phyloP scores from a whole-genome alignment of 30 jellyfish, hydroid and myxozoan species.

The Chrysaora quinquecirrha region DNA sequence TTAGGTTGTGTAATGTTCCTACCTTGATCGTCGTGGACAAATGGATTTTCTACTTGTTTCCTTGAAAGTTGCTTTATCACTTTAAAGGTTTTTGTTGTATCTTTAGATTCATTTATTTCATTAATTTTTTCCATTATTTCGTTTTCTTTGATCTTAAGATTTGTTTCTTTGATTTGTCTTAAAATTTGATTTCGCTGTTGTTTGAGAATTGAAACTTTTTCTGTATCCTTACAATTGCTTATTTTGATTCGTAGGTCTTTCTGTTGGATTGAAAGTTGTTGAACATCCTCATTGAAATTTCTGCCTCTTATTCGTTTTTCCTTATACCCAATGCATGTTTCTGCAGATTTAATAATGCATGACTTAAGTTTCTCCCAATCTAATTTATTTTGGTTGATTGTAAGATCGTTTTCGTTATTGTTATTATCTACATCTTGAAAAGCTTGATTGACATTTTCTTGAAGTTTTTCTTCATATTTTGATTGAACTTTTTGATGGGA shows the following conservation, averaged over 20 bases:
- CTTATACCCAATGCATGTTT: no score
- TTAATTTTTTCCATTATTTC: not conserved
- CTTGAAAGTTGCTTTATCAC: no score
- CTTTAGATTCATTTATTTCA: not conserved
- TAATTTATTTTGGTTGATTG: not conserved
- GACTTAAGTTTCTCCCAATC: no score
- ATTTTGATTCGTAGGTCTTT: not conserved
- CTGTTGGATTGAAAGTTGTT: not conserved
- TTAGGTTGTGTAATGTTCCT: not conserved
- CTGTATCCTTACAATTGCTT: not conserved
- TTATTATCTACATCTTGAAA: not conserved
- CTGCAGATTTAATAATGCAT: no score
- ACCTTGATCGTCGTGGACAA: not conserved
- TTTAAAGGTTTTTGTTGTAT: not conserved
- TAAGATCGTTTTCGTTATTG: not conserved
- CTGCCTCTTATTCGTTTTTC: not conserved
- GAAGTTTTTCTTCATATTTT: not conserved
- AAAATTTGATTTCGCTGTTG: not conserved
- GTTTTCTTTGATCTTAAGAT: not conserved
- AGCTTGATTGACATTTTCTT: not conserved
- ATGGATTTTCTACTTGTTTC: not conserved
- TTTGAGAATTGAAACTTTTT: not conserved
- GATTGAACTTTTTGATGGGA: not conserved
- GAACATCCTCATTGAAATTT: not conserved
- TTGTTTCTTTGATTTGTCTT: not conserved